Conservation (phyloP, 2,113 vertebrate species). For the Hippocampus mohnikei region DNA sequence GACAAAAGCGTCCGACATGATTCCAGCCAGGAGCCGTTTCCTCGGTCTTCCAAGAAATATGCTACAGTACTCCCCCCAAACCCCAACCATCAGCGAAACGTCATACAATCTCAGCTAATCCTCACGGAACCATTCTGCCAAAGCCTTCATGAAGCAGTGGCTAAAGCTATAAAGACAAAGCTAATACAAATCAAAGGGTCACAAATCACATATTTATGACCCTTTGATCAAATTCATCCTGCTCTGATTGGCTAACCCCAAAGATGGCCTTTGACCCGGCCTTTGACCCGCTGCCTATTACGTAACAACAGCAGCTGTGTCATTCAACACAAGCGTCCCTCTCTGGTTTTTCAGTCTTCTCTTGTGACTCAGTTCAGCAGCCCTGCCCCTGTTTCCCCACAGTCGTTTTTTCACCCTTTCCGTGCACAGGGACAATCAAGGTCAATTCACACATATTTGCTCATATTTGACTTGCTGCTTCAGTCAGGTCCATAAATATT, state of each 20-base stretch:
- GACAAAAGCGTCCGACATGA: slow-evolving; percentile 1
- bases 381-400: slow-evolving; percentile 17
- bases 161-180: slow-evolving; percentile 8
- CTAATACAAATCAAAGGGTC: too few relatives aligned
- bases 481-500: too few relatives aligned
- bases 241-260: slow-evolving; percentile 44
- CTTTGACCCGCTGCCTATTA: slow-evolving; percentile 15
- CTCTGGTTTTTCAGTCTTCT: slow-evolving; percentile 35
- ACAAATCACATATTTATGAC: slow-evolving; percentile 55
- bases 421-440: not conserved
- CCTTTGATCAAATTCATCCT: slow-evolving; percentile 42
- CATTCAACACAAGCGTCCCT: slow-evolving; percentile 40
- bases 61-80: too few relatives aligned
- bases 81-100: not conserved
- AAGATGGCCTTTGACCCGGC: slow-evolving; percentile 36
- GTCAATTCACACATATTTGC: not conserved
- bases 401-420: not conserved
- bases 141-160: not conserved
- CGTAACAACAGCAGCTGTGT: slow-evolving; percentile 45
- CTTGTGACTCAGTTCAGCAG: slow-evolving; percentile 27
- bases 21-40: slow-evolving; percentile 3
- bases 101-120: slow-evolving; percentile 20
- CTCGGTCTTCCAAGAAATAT: not conserved
- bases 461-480: slow-evolving; percentile 5
- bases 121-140: slow-evolving; percentile 8